Conservation (phyloP, 1,140 invertebrate genomes). For the Anoplophora glabripennis region DNA sequence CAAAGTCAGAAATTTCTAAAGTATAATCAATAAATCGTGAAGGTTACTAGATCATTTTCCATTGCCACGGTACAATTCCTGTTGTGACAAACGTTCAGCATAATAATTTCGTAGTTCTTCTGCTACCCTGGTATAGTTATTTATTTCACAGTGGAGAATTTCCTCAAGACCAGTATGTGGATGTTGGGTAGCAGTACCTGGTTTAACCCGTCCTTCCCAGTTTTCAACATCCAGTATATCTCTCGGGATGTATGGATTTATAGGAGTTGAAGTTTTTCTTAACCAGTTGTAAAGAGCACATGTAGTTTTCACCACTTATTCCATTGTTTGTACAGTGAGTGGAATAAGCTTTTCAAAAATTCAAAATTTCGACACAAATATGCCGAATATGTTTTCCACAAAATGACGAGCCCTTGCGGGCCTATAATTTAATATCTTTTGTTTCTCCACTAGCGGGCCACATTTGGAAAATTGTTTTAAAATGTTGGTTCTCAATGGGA, state of each 20-base stretch:
- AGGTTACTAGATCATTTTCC: conserved; percentile 15
- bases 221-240: conserved; percentile 14
- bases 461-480: neutral
- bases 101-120: conserved; percentile 8
- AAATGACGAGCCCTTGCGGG: conserved; percentile 41
- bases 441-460: no score
- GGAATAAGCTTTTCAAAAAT: conserved; percentile 12
- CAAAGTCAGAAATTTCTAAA: no score
- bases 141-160: conserved; percentile 5
- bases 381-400: conserved; percentile 33
- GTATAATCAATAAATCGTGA: neutral
- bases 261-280: conserved; percentile 7
- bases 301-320: conserved; percentile 7
- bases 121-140: conserved; percentile 9
- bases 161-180: no score
- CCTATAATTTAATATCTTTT: conserved; percentile 50
- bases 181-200: neutral
- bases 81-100: no score
- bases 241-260: neutral
- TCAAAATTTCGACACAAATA: conserved; percentile 9
- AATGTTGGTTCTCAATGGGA: conserved; percentile 13
- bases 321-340: neutral
- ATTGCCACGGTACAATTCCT: conserved; percentile 12
- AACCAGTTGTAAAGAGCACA: conserved; percentile 15
- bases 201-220: conserved; percentile 2